These are phyloP conservation scores for Zosterops hypoxanthus DNA, from an alignment of 2,113 vertebrate genomes.

Conservation along the genomic window DNA sequence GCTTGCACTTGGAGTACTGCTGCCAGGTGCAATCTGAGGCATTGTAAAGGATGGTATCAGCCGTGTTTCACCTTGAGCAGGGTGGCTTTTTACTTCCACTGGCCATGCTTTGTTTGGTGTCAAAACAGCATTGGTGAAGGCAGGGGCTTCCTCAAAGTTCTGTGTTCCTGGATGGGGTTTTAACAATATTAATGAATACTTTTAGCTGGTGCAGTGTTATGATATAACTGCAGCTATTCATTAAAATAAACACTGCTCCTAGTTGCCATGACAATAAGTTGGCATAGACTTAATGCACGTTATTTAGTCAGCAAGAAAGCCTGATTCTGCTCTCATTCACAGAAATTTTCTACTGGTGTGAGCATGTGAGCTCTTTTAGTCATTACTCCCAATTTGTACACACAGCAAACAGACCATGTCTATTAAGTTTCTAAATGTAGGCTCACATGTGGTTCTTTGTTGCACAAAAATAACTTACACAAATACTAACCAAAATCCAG, in stretches of 20 bases:
- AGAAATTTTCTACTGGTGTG: slow-evolving; percentile 50
- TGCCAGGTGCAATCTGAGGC: slow-evolving; percentile 82
- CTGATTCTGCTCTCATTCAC: slow-evolving; percentile 36
- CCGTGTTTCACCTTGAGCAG: slow-evolving; percentile 66
- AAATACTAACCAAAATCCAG: slow-evolving; percentile 89
- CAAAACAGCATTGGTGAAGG: slow-evolving; percentile 74
- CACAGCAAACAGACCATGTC: background rate
- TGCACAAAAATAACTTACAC: background rate
- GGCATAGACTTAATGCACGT: slow-evolving; percentile 5
- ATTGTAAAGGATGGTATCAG: slow-evolving; percentile 77
- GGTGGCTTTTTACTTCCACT: slow-evolving; percentile 72
- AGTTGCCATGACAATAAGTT: slow-evolving; percentile 51
- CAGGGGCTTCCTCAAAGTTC: slow-evolving; percentile 80
- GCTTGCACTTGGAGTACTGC: slow-evolving; percentile 86
- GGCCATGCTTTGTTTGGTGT: slow-evolving; percentile 79
- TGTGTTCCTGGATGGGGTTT: slow-evolving; percentile 73
- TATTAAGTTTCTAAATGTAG: background rate
- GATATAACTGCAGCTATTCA: slow-evolving; percentile 32
- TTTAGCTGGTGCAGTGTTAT: background rate
- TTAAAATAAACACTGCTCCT: slow-evolving; percentile 19
- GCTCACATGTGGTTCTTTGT: background rate
- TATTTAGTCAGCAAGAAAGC: slow-evolving; percentile 53
- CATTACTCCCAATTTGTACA: background rate
- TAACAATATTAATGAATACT: slow-evolving; percentile 21
- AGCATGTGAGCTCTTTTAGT: background rate